phyloP scores from a whole-genome alignment of 2,113 vertebrate species.

The Notothenia coriiceps region DNA sequence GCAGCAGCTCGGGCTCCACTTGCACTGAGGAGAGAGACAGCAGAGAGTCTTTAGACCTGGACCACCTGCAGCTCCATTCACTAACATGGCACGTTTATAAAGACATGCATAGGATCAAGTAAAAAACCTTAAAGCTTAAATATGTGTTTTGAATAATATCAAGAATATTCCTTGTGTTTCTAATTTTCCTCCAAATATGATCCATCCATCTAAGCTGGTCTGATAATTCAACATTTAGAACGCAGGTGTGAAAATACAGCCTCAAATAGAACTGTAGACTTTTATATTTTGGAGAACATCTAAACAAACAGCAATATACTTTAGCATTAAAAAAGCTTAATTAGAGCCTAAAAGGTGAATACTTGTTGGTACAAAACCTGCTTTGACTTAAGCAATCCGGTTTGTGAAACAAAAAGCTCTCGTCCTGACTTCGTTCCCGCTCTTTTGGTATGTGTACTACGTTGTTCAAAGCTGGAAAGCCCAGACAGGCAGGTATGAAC shows the following conservation, averaged over 20 bases:
- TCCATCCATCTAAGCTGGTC: no score
- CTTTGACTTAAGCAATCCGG: background rate
- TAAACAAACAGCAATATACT: background rate
- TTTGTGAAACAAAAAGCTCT: background rate
- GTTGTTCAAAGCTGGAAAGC: background rate
- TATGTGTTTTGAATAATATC: no score
- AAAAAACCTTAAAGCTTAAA: background rate
- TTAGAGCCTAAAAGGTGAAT: background rate
- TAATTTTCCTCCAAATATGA: no score
- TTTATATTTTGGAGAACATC: background rate
- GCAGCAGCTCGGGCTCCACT: slow-evolving; percentile 93
- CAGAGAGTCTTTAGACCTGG: background rate
- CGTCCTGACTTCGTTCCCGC: background rate
- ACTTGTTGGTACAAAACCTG: background rate
- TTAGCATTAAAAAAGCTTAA: background rate
- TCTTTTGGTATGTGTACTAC: background rate
- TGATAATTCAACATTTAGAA: no score
- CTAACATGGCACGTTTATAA: background rate
- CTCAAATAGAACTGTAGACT: background rate
- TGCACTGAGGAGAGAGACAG: slow-evolving; percentile 70
- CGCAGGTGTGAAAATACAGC: background rate
- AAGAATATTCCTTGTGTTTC: no score
- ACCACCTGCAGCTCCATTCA: background rate
- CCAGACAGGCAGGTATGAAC: background rate
- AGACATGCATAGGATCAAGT: background rate